These are phyloP conservation scores for Drosophila merina DNA, from an alignment of 2,888 invertebrate species.

Conservation along the genomic window DNA sequence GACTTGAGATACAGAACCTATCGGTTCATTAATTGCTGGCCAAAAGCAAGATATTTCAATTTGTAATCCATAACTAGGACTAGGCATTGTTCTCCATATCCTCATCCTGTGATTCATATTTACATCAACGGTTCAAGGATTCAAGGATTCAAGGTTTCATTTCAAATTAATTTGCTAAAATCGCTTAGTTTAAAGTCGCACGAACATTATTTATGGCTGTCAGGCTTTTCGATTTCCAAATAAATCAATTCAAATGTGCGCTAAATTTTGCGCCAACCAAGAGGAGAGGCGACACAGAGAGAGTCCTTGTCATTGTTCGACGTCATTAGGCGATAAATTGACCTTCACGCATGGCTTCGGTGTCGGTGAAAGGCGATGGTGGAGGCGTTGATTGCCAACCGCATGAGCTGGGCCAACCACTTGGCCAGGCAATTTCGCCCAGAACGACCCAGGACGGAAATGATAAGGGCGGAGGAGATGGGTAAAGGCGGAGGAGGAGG, in stretches of 20 bases:
- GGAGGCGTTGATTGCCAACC: constrained; percentile 66
- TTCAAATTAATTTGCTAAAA: background rate
- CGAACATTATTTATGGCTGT: constrained; percentile 6
- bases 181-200: background rate
- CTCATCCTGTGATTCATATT: background rate
- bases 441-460: background rate
- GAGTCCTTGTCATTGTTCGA: constrained; percentile 60
- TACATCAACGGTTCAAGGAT: background rate
- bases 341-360: constrained; percentile 65
- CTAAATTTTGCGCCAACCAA: constrained; percentile 38
- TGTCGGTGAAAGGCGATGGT: constrained; percentile 1
- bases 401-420: constrained; percentile 52
- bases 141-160: too few species aligned
- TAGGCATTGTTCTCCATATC: background rate
- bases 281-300: too few species aligned
- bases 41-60: background rate
- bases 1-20: background rate
- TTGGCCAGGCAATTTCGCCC: constrained; percentile 13
- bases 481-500: background rate
- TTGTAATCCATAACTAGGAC: background rate
- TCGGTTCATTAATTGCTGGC: background rate
- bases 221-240: constrained; percentile 23
- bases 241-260: constrained; percentile 68
- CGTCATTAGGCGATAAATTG: constrained; percentile 76
- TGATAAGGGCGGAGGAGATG: background rate